A percentile compares a stretch with the other conserved stretches of the same genome.
These are phyloP conservation scores for Phaonia tiefii DNA, from an alignment of 2,888 invertebrate genomes.

Conservation along the genomic window DNA sequence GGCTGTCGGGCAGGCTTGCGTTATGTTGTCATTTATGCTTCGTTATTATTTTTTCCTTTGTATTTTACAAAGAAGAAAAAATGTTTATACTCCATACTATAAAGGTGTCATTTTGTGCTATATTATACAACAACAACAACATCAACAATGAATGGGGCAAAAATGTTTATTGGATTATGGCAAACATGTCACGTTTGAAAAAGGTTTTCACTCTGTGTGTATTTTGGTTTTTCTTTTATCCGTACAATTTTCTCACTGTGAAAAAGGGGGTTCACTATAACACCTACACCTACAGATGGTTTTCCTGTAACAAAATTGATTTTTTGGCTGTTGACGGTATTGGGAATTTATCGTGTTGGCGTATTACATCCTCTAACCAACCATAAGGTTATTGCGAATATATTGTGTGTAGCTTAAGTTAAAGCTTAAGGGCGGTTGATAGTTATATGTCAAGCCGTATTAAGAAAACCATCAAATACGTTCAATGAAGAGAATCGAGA, in stretches of 20 bases:
- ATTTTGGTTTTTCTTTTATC: slow-evolving; percentile 24
- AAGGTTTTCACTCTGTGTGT: slow-evolving; percentile 64
- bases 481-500: background rate
- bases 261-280: background rate
- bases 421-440: background rate
- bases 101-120: slow-evolving; percentile 56
- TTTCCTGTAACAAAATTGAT: slow-evolving; percentile 31
- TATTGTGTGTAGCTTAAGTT: background rate
- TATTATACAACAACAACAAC: slow-evolving; percentile 46
- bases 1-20: background rate
- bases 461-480: too few species aligned
- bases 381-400: background rate
- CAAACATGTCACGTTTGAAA: slow-evolving; percentile 68
- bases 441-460: background rate
- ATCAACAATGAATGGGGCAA: slow-evolving; percentile 30
- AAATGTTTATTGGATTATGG: slow-evolving; percentile 51
- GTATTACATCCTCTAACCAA: background rate
- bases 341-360: slow-evolving; percentile 21
- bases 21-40: slow-evolving; percentile 23
- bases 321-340: slow-evolving; percentile 19
- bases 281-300: background rate
- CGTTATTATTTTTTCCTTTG: slow-evolving; percentile 19
- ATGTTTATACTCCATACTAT: slow-evolving; percentile 41
- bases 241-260: background rate
- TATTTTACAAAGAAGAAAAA: slow-evolving; percentile 31